Percentiles rank a stretch among this genome's conserved stretches.
These are phyloP conservation scores for Chaetorhynchus papuensis DNA, from an alignment of 2,113 vertebrate genomes.

Conservation along the genomic window DNA sequence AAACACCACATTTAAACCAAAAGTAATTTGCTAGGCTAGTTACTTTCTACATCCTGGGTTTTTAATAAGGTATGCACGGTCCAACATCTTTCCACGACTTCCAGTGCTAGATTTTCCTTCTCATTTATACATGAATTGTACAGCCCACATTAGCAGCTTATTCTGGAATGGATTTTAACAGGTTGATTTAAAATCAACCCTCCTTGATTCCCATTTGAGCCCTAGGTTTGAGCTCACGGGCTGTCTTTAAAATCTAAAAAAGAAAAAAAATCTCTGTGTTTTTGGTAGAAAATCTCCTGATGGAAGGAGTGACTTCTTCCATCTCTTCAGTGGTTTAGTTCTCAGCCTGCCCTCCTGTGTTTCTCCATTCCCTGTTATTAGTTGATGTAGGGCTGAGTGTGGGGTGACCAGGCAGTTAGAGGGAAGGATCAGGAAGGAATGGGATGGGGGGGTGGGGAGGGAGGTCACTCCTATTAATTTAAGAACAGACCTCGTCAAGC, in stretches of 20 bases:
- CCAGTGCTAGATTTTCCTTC: neutral
- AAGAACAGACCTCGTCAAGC: neutral
- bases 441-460: rapidly evolving
- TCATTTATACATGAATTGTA: neutral
- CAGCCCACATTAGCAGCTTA: neutral
- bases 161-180: neutral
- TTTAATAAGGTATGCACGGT: neutral
- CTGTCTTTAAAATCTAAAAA: neutral
- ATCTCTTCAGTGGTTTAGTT: neutral
- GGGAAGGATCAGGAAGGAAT: neutral
- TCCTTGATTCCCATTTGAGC: neutral
- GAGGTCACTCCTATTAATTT: neutral
- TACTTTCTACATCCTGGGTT: neutral
- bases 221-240: neutral
- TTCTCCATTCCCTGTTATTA: neutral
- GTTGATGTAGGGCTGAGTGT: neutral
- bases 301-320: neutral
- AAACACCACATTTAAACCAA: neutral
- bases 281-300: neutral
- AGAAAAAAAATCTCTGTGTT: neutral
- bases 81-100: neutral
- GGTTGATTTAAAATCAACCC: neutral
- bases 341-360: neutral
- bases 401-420: neutral
- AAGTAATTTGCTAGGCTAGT: neutral